These are phyloP conservation scores for Zaprionus tsacasi DNA, from an alignment of 1,140 invertebrate genomes.

Conservation along the genomic window DNA sequence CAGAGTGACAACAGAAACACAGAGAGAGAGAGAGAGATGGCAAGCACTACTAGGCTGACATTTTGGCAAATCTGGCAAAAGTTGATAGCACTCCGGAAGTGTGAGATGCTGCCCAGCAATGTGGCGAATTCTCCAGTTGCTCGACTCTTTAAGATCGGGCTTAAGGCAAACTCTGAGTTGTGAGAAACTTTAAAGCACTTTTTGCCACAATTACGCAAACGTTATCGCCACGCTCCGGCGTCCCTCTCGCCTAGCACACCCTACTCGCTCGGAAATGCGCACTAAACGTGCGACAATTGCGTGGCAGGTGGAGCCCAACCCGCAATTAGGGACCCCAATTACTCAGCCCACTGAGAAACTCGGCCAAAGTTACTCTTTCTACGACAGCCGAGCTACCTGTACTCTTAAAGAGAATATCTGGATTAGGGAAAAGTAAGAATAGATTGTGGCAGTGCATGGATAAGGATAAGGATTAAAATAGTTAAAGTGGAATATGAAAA, in stretches of 20 bases:
- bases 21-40: conserved; percentile 24
- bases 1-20: conserved; percentile 33
- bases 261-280: conserved; percentile 56
- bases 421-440: too few species aligned
- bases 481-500: not conserved
- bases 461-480: too few species aligned
- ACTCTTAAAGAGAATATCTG: not conserved
- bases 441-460: too few species aligned
- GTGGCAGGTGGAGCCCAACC: conserved; percentile 29
- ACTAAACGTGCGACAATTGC: conserved; percentile 60
- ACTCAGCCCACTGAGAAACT: conserved; percentile 1
- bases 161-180: conserved; percentile 29
- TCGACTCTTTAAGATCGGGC: conserved; percentile 45
- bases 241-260: not conserved
- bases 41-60: conserved; percentile 61
- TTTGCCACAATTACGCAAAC: conserved; percentile 67
- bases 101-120: conserved; percentile 8
- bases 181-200: conserved; percentile 66
- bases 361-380: conserved; percentile 3
- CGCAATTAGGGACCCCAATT: conserved; percentile 60
- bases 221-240: conserved; percentile 10
- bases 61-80: conserved; percentile 62
- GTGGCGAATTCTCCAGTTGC: not conserved
- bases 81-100: conserved; percentile 28
- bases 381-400: not conserved